Evolutionary conservation across 2,113 vertebrate genomes (phyloP), one percentile per base, ranked within the genome.

Genomic region (Neopipo cinnamomea): DNA sequence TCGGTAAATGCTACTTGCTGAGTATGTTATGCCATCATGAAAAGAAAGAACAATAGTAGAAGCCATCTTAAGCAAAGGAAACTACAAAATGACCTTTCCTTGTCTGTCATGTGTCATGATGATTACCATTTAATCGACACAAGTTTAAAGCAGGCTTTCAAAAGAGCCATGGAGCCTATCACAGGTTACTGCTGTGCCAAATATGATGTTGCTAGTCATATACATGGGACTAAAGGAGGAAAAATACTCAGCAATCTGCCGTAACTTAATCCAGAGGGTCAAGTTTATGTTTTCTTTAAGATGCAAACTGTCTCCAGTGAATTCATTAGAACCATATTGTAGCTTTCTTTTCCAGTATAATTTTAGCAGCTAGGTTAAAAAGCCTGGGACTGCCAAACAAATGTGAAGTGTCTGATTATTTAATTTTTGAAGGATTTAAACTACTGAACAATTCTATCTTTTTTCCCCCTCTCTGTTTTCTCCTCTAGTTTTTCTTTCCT

Each of bases 251-350:
- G 58, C 95, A 96, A 88, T 91, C 86, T 96, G 81, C 73, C 8
- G 0, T 97, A 96, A 97, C 85, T 89, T 95, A 96, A 96, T 94
- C 89, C 96, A 98, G 94, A 98, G 96, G 95, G 93, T 94, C 93
- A 89, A 96, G 90, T 97, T 97, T 97, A 94, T 95, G 53, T 94
- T 96, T 96, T 95, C 91, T 97, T 97, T 94, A 95, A 92, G 97
- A 77, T 87, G 84, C 63, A 97, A 97, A 95, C 94, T 89, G 85
- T 96, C 92, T 97, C 68, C 59, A 95, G 71, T 92, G 95, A 97
- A 96, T 96, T 97, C 78, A 94, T 91, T 96, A 94, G 88, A 97
- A 96, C 77, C 95, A 95, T 93, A 96, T 96, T 97, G 91, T 77
- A 95, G 95, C 70, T 97, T 97, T 95, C 85, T 81, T 93, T 89